Percentiles rank a stretch among this genome's conserved stretches.
These are phyloP conservation scores for Hoplias malabaricus DNA, from an alignment of 2,113 vertebrate species.

Conservation along the genomic window DNA sequence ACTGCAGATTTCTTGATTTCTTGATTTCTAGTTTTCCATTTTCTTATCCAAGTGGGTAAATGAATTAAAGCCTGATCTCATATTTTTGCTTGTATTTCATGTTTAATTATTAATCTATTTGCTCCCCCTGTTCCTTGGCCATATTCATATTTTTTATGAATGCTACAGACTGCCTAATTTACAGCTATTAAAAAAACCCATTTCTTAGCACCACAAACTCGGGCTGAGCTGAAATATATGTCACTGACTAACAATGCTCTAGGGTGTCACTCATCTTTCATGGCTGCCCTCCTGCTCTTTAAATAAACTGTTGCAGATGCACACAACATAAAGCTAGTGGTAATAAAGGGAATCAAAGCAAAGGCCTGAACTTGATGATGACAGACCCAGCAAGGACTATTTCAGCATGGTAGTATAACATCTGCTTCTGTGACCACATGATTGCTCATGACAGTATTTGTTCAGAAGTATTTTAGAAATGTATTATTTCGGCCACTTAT, in stretches of 20 bases:
- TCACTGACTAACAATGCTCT: conserved; percentile 34
- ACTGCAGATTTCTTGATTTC: too few relatives aligned
- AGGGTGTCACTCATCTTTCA: conserved; percentile 56
- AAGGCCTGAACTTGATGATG: conserved; percentile 51
- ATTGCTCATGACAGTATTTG: background rate
- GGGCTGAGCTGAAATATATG: conserved; percentile 10
- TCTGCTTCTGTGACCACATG: conserved; percentile 65
- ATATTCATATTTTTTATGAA: conserved; percentile 15
- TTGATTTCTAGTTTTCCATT: too few relatives aligned
- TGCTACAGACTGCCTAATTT: background rate
- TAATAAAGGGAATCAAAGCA: conserved; percentile 67
- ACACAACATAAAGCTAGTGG: conserved; percentile 51
- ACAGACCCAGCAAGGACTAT: conserved; percentile 53
- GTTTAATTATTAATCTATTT: background rate
- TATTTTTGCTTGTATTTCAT: too few relatives aligned
- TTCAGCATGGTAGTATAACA: conserved; percentile 52
- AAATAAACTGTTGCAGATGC: conserved; percentile 55
- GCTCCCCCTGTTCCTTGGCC: background rate
- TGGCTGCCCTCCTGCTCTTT: conserved; percentile 52
- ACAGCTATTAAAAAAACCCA: background rate
- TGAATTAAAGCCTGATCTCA: too few relatives aligned
- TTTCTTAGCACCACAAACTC: background rate
- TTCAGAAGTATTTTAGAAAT: background rate
- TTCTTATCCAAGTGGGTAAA: too few relatives aligned
- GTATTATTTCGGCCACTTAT: background rate